A percentile compares a stretch with the other conserved stretches of the same genome.
These are phyloP conservation scores for Agonopterix alstromeriana DNA, from an alignment of 2,888 invertebrate species.

Conservation along the genomic window DNA sequence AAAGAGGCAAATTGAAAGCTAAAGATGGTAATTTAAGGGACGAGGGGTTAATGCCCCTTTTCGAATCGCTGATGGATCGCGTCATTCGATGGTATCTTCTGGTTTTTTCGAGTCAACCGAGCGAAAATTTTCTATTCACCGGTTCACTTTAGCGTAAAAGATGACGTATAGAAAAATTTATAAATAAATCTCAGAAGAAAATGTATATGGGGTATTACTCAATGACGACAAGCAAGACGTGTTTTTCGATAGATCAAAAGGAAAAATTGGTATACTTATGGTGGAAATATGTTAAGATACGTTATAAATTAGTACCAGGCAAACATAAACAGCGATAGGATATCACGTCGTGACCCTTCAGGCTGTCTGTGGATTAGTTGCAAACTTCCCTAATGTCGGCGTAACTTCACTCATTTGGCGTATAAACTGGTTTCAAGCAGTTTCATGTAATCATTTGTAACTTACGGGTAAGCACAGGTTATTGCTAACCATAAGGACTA, in stretches of 20 bases:
- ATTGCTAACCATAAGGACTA: slow-evolving; percentile 8
- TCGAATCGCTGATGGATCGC: slow-evolving; percentile 62
- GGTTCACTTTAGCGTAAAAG: slow-evolving; percentile 4
- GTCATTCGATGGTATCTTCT: slow-evolving; percentile 52
- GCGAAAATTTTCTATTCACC: slow-evolving; percentile 21
- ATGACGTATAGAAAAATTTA: not conserved
- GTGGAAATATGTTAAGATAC: no score
- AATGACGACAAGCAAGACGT: no score
- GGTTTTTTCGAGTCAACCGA: slow-evolving; percentile 28
- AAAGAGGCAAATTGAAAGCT: slow-evolving; percentile 73
- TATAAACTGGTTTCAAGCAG: slow-evolving; percentile 14
- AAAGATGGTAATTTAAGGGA: slow-evolving; percentile 72
- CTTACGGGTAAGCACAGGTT: slow-evolving; percentile 6
- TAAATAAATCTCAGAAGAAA: not conserved
- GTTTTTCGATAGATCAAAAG: no score
- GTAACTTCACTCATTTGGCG: slow-evolving; percentile 20
- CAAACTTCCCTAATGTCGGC: slow-evolving; percentile 14
- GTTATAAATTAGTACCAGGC: no score
- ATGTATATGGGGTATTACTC: no score
- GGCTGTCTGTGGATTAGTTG: slow-evolving; percentile 14
- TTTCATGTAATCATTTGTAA: slow-evolving; percentile 2
- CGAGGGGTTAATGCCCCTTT: slow-evolving; percentile 63
- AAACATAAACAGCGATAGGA: no score
- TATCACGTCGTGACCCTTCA: slow-evolving; percentile 9
- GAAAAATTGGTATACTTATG: no score